Base-by-base conservation (phyloP, 1,140 invertebrate genomes). In the Papilio aristodemus region DNA sequence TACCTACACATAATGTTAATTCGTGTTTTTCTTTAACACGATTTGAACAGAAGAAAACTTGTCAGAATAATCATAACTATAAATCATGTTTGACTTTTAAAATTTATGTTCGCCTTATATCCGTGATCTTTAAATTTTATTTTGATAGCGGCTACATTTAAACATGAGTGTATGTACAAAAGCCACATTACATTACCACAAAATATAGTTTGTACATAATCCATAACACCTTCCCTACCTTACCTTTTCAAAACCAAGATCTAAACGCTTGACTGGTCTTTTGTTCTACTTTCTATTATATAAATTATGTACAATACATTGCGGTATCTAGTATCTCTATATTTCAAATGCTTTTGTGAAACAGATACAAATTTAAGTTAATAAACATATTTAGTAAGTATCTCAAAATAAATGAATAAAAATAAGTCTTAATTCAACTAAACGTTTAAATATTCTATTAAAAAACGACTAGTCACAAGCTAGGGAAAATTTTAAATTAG, bases 81-180 rank as follows among this genome's bases (percentile, higher is more conserved):
- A 50, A 50, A 50, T 50, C 22, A 50, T 50, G 19, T 50, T 50
- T 50, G 43, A n/a, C 43, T 46, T 46, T 46, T 19, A 46, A 46
- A 46, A 46, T 46, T 46, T 46, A 41, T 41, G 14, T 19, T 46
- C 19, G 46, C 10, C 10, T 50, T 50, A 22, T 13, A 17, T 50
- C 17, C 22, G 19, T 10, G 19, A 50, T 10, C 9, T 50, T 17
- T 50, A 50, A 22, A 50, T 50, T 50, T 22, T 22, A 11, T 50
- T 22, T 50, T 50, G 17, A 50, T 50, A 50, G 17, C 46, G 46
- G 19, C 7, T 50, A 50, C 10, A 50, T 50, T 22, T 22, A 50
- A 50, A 13, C 19, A 50, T 2, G 1, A 22, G 9, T 25, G 46
- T 43, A 22, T 9, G 17, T 19, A 3, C 17, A 46, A 22, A 17